Evolutionary conservation across 2,113 vertebrate genomes (phyloP), one percentile per base, ranked within the genome.

Genomic region (Prunella himalayana): DNA sequence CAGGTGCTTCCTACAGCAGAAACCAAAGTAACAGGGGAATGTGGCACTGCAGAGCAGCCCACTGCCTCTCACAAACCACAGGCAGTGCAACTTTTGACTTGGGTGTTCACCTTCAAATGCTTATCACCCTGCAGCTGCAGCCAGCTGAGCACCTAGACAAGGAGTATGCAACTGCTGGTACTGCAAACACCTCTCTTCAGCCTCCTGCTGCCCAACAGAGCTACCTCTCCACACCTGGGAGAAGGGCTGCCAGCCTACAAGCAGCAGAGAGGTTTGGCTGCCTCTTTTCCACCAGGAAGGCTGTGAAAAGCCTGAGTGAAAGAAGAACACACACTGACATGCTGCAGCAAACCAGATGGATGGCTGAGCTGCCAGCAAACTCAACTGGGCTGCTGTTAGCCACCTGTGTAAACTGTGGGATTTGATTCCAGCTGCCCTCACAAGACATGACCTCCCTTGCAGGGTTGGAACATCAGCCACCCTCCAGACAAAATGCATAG

Each of bases 1-100:
- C 90, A 95, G 82, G 90, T 96, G 94, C 64, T 94, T 96, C 94
- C 95, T 88, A 92, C 39, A 83, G 51, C 60, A 93, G 71, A 88
- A 91, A 82, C 64, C 16, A 1, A 92, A 35, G 59, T 2, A 2
- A 61, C 33, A 66, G 71, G 20, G 68, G 33, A 91, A 86, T 2
- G 11, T 0, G 0, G 73, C 69, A 70, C 14, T 92, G 65, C 81
- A 70, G 54, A 83, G 54, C 6, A 2, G 56, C 60, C 53, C 76
- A 16, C 7, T 33, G 23, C 35, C 35, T 90, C 79, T 41, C 0
- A 0, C 47, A 94, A 95, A 95, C 90, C 79, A 86, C 82, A 86
- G 5, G 16, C 4, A n/a, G 13, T 4, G 10, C 28, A 73, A 28
- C 21, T 86, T 59, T 73, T 77, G 42, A 70, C 81, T 68, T 35